Conservation (phyloP, 2,888 invertebrate species). For the Aplocera efformata region DNA sequence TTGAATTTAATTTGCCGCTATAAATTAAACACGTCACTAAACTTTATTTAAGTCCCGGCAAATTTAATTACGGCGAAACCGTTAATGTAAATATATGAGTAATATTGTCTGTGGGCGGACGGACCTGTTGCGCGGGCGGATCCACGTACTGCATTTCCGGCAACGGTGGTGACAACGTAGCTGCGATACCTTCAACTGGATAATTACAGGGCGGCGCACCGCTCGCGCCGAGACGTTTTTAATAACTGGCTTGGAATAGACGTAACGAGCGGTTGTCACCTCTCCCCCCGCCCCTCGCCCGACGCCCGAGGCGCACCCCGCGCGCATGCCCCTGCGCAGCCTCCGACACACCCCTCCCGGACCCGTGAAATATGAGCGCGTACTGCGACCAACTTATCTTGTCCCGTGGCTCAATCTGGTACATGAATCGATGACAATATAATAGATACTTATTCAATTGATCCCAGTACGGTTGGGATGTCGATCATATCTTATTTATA, state of each 20-base stretch:
- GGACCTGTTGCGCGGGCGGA: constrained; percentile 76
- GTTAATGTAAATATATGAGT: constrained; percentile 39
- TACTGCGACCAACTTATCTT: too few relatives aligned
- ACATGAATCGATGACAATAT: too few relatives aligned
- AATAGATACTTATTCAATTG: too few relatives aligned
- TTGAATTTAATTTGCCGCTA: not conserved
- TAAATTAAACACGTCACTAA: constrained; percentile 21
- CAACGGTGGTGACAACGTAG: constrained; percentile 68
- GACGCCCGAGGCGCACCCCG: constrained; percentile 53
- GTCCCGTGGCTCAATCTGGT: too few relatives aligned
- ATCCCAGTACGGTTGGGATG: too few relatives aligned
- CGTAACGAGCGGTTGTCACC: constrained; percentile 81
- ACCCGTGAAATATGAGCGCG: constrained; percentile 70
- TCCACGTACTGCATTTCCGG: constrained; percentile 78
- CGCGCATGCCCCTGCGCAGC: constrained; percentile 51
- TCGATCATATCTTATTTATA: too few relatives aligned
- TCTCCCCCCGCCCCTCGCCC: constrained; percentile 60
- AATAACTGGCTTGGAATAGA: constrained; percentile 81
- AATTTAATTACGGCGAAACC: constrained; percentile 22
- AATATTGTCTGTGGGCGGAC: constrained; percentile 58
- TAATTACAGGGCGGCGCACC: constrained; percentile 80
- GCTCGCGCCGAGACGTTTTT: constrained; percentile 81
- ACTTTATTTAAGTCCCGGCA: constrained; percentile 18
- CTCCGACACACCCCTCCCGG: constrained; percentile 58
- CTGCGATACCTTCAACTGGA: constrained; percentile 70